Percentiles rank a stretch among this genome's conserved stretches.
These are phyloP conservation scores for Xyrichtys novacula DNA, from an alignment of 2,797 vertebrate genomes.

Conservation along the genomic window DNA sequence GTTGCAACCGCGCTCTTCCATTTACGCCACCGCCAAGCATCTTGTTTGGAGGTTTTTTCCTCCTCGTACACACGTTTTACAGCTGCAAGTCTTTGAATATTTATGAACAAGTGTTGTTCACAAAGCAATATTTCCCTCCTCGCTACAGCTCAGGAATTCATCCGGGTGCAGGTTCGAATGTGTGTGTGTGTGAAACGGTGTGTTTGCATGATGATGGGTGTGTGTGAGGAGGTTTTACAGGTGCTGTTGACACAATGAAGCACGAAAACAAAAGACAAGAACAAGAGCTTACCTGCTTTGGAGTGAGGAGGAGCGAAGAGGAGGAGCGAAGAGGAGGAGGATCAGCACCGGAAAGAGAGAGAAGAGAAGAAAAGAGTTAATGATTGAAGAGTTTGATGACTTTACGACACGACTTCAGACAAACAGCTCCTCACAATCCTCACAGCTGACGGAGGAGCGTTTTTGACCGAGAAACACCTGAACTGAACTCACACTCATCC, in stretches of 20 bases:
- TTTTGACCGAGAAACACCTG: no score
- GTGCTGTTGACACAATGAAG: constrained; percentile 44
- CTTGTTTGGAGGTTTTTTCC: constrained; percentile 51
- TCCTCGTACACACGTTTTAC: constrained; percentile 65
- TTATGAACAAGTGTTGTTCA: constrained; percentile 76
- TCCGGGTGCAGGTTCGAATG: constrained; percentile 4
- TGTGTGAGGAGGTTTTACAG: constrained; percentile 30
- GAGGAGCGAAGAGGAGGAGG: constrained; percentile 40
- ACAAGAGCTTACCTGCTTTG: constrained; percentile 74
- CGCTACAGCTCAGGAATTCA: constrained; percentile 51
- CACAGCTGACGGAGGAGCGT: no score
- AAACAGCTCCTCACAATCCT: no score
- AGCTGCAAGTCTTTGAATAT: constrained; percentile 74
- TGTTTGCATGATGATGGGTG: constrained; percentile 1
- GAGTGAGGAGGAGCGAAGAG: constrained; percentile 45
- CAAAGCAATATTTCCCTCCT: constrained; percentile 64
- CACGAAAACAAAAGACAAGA: constrained; percentile 23
- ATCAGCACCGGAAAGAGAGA: constrained; percentile 29
- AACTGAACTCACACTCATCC: no score
- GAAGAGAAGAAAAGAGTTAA: constrained; percentile 45
- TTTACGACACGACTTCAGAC: no score
- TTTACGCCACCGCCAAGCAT: constrained; percentile 42
- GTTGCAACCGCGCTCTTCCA: constrained; percentile 55
- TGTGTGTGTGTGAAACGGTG: constrained; percentile 33
- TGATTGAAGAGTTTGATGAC: background rate